A percentile compares a stretch with the other conserved stretches of the same genome.
Conservation (phyloP, 2,797 vertebrate genomes). For the Catharus ustulatus region DNA sequence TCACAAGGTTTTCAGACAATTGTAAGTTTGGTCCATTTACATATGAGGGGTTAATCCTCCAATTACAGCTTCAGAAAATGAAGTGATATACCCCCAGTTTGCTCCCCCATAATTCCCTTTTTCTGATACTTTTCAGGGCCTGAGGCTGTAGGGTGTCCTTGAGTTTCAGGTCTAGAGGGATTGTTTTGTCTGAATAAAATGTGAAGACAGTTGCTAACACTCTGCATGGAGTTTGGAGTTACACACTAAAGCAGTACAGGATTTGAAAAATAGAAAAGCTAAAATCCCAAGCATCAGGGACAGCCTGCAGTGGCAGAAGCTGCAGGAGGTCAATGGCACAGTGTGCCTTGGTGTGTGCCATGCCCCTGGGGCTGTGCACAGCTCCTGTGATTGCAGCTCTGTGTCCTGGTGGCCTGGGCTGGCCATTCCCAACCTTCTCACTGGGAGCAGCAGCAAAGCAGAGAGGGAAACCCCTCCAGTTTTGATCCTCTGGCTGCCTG, state of each 20-base stretch:
- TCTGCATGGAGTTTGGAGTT: not conserved
- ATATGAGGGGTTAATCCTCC: not conserved
- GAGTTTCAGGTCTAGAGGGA: not conserved
- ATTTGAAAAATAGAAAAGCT: not conserved
- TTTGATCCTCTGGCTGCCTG: not conserved
- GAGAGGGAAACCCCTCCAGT: not conserved
- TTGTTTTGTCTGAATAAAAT: not conserved
- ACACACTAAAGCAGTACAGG: not conserved
- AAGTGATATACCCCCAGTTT: not conserved
- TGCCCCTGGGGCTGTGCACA: fast-evolving
- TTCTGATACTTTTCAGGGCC: not conserved
- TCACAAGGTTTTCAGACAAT: too few relatives aligned
- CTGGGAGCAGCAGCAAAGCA: not conserved
- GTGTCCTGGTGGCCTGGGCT: too few relatives aligned
- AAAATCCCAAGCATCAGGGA: not conserved
- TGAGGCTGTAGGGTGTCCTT: not conserved
- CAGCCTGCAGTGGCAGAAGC: not conserved
- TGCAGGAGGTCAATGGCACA: fast-evolving
- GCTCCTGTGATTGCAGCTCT: not conserved
- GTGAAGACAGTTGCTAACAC: too few relatives aligned
- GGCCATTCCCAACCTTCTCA: fast-evolving
- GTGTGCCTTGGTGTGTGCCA: fast-evolving
- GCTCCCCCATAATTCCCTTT: not conserved
- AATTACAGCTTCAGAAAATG: not conserved
- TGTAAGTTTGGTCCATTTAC: not conserved